These are phyloP conservation scores for Anguilla obscura DNA, from an alignment of 2,797 vertebrate genomes.

Conservation along the genomic window DNA sequence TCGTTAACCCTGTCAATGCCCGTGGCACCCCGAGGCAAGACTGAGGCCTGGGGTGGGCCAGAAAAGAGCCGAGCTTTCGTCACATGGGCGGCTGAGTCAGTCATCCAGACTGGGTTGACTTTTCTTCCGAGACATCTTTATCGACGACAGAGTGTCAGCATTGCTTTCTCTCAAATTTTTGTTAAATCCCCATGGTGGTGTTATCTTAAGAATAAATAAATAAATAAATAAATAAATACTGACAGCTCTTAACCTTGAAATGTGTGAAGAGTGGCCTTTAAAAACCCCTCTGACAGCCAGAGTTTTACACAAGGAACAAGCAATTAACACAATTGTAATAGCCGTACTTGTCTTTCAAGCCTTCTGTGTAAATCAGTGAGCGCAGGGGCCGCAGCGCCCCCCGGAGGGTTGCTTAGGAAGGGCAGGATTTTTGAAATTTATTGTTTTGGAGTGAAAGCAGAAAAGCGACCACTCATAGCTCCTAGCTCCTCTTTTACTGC, in stretches of 20 bases:
- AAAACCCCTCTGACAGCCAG: background rate
- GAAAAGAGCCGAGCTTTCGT: background rate
- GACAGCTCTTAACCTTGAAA: background rate
- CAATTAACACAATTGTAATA: background rate
- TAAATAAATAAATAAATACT: background rate
- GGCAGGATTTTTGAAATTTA: background rate
- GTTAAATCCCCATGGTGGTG: background rate
- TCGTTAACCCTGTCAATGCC: conserved; percentile 6
- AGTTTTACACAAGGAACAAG: background rate
- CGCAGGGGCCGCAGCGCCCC: background rate
- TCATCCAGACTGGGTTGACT: background rate
- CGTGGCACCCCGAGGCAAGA: background rate
- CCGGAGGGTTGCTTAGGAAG: background rate
- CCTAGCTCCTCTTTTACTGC: background rate
- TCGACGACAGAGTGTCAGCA: background rate
- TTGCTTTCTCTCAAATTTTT: background rate
- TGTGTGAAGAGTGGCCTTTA: too few species aligned
- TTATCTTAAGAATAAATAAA: background rate
- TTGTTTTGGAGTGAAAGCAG: background rate
- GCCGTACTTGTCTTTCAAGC: background rate
- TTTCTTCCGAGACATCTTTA: background rate
- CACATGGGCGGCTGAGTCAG: background rate
- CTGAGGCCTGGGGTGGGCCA: background rate
- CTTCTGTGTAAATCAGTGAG: background rate
- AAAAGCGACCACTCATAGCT: background rate